A percentile compares a stretch with the other conserved stretches of the same genome.
These are phyloP conservation scores for Pseudopleuronectes americanus DNA, from an alignment of 2,797 vertebrate genomes.

Conservation along the genomic window DNA sequence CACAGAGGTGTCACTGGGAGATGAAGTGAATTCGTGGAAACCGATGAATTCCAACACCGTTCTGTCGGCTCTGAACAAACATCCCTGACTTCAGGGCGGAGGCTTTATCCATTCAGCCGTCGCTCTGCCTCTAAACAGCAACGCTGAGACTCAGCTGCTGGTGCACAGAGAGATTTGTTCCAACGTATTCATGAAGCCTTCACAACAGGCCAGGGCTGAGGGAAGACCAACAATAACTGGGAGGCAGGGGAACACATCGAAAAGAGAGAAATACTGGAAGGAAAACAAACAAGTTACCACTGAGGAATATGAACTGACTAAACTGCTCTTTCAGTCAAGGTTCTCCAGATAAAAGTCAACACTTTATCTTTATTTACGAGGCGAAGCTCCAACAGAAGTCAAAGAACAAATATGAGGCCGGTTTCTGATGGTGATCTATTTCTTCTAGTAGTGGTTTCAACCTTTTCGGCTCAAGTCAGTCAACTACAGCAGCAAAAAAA, in stretches of 20 bases:
- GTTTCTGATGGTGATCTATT: too few relatives aligned
- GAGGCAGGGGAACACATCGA: constrained; percentile 6
- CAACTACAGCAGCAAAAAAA: too few relatives aligned
- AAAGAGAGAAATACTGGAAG: not conserved
- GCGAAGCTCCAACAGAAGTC: not conserved
- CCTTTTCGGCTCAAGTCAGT: too few relatives aligned
- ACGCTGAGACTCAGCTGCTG: too few relatives aligned
- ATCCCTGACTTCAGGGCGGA: constrained; percentile 10
- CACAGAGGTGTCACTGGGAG: not conserved
- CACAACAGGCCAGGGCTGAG: constrained; percentile 13
- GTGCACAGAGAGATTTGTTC: not conserved
- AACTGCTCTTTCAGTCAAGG: not conserved
- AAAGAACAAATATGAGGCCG: not conserved
- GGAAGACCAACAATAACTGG: not conserved
- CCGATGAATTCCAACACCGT: constrained; percentile 3
- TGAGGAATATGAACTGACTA: not conserved
- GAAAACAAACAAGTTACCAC: not conserved
- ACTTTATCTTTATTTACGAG: not conserved
- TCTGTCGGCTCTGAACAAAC: not conserved
- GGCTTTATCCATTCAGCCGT: constrained; percentile 3
- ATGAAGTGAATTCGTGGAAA: constrained; percentile 6
- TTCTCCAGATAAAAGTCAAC: not conserved
- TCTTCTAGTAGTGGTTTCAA: too few relatives aligned
- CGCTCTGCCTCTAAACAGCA: not conserved
- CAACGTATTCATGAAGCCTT: constrained; percentile 8